Evolutionary conservation across 2,113 vertebrate genomes (phyloP), one percentile per base, ranked within the genome.

Genomic region (Rutilus rutilus): DNA sequence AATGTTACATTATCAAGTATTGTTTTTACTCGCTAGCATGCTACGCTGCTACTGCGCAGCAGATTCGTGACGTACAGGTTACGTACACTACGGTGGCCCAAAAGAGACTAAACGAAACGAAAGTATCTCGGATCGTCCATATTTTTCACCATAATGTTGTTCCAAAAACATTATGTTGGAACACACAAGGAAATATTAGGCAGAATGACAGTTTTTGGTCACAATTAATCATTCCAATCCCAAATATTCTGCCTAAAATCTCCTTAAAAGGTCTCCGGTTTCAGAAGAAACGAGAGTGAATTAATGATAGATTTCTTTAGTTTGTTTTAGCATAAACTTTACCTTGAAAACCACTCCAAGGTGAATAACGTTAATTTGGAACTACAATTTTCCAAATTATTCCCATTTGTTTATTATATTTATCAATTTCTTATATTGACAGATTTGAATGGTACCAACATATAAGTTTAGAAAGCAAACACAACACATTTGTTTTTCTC

Each of bases 401-500:
- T 47, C 11, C 42, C 2, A 10, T 47, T 47, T 12, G 2, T 47
- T 12, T 54, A 19, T 50, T 17, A 17, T 52, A 17, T 17, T 17
- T 17, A 6, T 33, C 2, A 7, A 17, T 36, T 36, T 36, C 17
- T 39, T 69, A 69, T 23, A 69, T 69, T 39, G 5, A 19, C 8
- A 39, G 33, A 69, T 71, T 39, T 23, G 30, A 7, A 69, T 23
- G 33, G 8, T 69, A 69, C 65, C 17, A 21, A 10, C 3, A 69
- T 30, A 30, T 36, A 67, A 19, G 36, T 9, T n/a, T 12, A 71
- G 21, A 91, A 94, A 93, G 84, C 85, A 93, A 92, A 94, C 91
- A 86, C 87, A 89, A 93, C 92, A 95, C 90, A 91, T 89, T 33
- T 90, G 81, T 92, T 92, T 92, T 94, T 95, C 92, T 95, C 93